These are phyloP conservation scores for Nasua narica DNA, from an alignment of 2,797 vertebrate genomes.

Conservation along the genomic window DNA sequence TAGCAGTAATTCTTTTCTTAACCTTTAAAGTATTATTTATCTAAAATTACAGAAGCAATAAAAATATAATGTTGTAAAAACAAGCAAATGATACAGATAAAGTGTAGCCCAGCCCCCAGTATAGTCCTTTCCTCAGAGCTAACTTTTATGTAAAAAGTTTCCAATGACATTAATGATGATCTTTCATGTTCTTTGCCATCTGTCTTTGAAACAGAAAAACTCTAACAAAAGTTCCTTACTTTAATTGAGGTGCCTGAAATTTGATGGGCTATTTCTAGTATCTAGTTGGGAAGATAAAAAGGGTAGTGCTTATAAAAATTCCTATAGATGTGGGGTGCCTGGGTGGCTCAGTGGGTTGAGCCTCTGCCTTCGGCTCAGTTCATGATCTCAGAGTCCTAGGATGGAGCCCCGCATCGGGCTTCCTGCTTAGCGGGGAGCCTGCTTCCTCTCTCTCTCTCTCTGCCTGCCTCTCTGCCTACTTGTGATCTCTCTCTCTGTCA, in stretches of 20 bases:
- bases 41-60: background rate
- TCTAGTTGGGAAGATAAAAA: background rate
- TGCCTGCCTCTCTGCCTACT: too few relatives aligned
- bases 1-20: background rate
- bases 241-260: background rate
- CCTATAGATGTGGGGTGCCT: background rate
- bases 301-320: background rate
- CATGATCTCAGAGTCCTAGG: too few relatives aligned
- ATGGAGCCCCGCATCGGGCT: too few relatives aligned
- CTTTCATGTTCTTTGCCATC: background rate
- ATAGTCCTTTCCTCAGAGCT: background rate
- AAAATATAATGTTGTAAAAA: background rate
- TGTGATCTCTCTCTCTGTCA: too few relatives aligned
- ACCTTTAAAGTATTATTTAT: background rate
- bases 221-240: background rate
- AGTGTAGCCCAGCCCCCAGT: background rate
- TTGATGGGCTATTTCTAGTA: background rate
- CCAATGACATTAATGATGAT: background rate
- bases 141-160: background rate
- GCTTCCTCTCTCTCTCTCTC: too few relatives aligned
- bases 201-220: background rate
- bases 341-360: too few relatives aligned
- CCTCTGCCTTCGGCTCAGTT: too few relatives aligned
- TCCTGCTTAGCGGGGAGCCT: too few relatives aligned
- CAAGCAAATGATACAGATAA: background rate